A percentile compares a stretch with the other conserved stretches of the same genome.
Evolutionary conservation across 1,140 invertebrate species (phyloP).

Genomic region (Drosophila novamexicana): DNA sequence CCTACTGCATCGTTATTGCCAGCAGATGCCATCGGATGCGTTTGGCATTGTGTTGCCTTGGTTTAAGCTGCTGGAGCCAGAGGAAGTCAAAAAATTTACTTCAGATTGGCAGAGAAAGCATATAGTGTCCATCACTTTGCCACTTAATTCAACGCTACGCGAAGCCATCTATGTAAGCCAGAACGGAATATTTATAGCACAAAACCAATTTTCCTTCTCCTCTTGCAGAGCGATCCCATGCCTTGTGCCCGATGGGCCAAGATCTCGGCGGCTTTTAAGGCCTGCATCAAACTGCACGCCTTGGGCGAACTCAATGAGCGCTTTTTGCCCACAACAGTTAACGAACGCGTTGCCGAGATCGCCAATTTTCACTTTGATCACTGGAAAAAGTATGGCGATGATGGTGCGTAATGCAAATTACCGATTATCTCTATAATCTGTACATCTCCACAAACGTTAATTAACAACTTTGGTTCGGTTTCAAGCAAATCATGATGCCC

Average conservation of each 20-base stretch:
- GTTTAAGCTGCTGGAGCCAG: slow-evolving; percentile 25
- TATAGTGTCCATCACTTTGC: slow-evolving; percentile 85
- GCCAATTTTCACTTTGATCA: slow-evolving; percentile 73
- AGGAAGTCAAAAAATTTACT: not conserved
- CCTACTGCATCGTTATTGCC: slow-evolving; percentile 92
- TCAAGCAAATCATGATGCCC: no score
- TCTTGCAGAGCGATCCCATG: slow-evolving; percentile 87
- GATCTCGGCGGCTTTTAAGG: slow-evolving; percentile 91
- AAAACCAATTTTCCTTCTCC: no score
- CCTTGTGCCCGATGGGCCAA: slow-evolving; percentile 89
- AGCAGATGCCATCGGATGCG: slow-evolving; percentile 91
- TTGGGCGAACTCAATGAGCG: slow-evolving; percentile 91
- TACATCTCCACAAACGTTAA: no score
- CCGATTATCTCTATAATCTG: no score
- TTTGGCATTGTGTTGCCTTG: slow-evolving; percentile 87
- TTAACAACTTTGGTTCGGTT: no score
- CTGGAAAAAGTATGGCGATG: slow-evolving; percentile 86
- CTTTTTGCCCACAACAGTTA: slow-evolving; percentile 90
- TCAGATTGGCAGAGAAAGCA: slow-evolving; percentile 45
- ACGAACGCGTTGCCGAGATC: slow-evolving; percentile 76
- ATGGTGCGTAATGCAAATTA: slow-evolving; percentile 53
- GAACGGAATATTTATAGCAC: not conserved
- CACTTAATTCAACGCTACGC: slow-evolving; percentile 88
- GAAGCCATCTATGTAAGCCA: slow-evolving; percentile 49
- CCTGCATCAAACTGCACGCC: slow-evolving; percentile 89